Percentiles rank a stretch among this genome's conserved stretches.
Conservation (phyloP, 2,888 invertebrate species). For the Pasiphila rectangulata region DNA sequence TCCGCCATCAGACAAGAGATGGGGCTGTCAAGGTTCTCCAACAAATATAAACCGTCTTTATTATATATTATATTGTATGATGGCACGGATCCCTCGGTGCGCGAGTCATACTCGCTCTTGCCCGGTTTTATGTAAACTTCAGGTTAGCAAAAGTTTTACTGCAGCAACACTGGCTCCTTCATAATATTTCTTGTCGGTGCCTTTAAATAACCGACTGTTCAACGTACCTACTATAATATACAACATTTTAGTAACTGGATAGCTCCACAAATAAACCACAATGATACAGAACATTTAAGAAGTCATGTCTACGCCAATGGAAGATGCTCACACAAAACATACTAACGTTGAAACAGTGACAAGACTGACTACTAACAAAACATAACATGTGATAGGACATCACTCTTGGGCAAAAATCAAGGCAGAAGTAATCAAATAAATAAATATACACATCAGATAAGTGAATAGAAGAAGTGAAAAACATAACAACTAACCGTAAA, state of each 20-base stretch:
- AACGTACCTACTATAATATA: neutral
- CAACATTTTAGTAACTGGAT: conserved; percentile 1
- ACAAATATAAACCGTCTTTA: too few species aligned
- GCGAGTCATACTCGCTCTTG: too few species aligned
- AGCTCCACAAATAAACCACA: conserved; percentile 21
- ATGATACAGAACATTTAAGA: conserved; percentile 19
- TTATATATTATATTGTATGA: too few species aligned
- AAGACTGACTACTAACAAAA: conserved; percentile 31
- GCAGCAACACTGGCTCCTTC: too few species aligned
- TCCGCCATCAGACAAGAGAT: too few species aligned
- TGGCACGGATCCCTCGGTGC: too few species aligned
- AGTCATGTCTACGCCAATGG: conserved; percentile 18
- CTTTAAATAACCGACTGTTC: too few species aligned
- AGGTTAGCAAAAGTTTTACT: too few species aligned
- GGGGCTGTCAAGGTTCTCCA: too few species aligned
- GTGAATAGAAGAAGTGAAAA: neutral
- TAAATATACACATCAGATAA: neutral
- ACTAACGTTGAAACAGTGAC: conserved; percentile 22
- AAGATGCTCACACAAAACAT: conserved; percentile 19
- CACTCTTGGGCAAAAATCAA: conserved; percentile 26
- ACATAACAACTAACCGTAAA: too few species aligned
- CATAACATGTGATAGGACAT: conserved; percentile 23
- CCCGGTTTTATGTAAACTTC: too few species aligned
- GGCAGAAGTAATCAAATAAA: conserved; percentile 10
- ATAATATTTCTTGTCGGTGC: too few species aligned